Base-by-base conservation (phyloP, 2,888 invertebrate genomes). In the Ceratothoa steindachneri region DNA sequence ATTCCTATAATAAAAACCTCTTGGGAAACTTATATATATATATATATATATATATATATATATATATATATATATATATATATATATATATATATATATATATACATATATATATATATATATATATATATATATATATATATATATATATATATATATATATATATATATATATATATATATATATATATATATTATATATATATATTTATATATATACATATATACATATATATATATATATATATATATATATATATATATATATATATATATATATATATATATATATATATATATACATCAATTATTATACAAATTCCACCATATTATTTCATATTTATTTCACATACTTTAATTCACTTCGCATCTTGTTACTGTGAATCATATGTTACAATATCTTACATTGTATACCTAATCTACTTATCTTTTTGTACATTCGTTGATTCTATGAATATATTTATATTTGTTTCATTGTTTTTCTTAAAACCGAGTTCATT, bases 101-200 rank as follows among this genome's bases (percentile, higher is more conserved):
- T 27, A 3, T 15, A 4, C 4, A 15, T 65, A 65, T 65, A 9
- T 65, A 65, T 65, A 65, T 66, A 66, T 66, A 22, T 19, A 66
- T 66, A 66, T 66, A 66, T 5, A 66, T 66, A 66, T 66, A 65
- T 65, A 7, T 65, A 65, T 65, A 65, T 65, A 65, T 65, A 65
- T 65, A 7, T 65, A 7, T 65, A 7, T 65, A 65, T 65, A 65
- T 65, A 65, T 4, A 65, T 65, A 65, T 65, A 4, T 65, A 65
- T 65, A 65, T 65, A 65, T 65, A 65, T 65, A 65, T 65, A 65
- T 65, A 65, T 65, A 65, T 65, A 65, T 65, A 65, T 65, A 65
- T 65, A 65, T 65, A 65, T 65, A 65, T 7, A 65, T 65, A 65
- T 65, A 65, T 65, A 4, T 4, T 65, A 65, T 65, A 65, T 65